Evolutionary conservation across 2,888 invertebrate species (phyloP).

Genomic region (Escarpia spicata): DNA sequence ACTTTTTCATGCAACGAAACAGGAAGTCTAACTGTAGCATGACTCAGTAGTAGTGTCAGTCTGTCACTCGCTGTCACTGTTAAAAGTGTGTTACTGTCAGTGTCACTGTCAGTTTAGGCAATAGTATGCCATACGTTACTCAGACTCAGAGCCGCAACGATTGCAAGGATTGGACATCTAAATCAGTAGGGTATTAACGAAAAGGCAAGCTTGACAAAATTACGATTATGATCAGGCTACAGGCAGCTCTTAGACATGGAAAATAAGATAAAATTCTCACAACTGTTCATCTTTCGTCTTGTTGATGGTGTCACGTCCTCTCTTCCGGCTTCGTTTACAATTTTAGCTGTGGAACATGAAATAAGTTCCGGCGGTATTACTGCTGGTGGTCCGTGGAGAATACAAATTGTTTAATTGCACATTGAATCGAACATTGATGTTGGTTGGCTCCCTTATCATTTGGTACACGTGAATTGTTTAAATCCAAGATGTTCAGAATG

Average conservation of each 20-base stretch:
- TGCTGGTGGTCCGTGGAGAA: not conserved
- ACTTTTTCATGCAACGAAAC: too few relatives aligned
- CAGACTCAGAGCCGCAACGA: not conserved
- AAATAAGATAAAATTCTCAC: not conserved
- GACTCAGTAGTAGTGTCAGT: too few relatives aligned
- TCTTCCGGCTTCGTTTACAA: conserved; percentile 7
- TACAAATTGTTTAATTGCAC: not conserved
- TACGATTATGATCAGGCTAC: not conserved
- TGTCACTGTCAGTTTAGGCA: not conserved
- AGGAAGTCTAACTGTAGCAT: too few relatives aligned
- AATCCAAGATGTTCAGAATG: too few relatives aligned
- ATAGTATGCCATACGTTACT: not conserved
- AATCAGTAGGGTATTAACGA: not conserved
- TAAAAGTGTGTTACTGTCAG: not conserved
- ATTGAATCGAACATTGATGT: too few relatives aligned
- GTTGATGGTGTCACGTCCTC: conserved; percentile 11
- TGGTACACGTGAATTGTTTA: too few relatives aligned
- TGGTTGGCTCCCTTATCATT: too few relatives aligned
- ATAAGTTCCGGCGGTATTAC: not conserved
- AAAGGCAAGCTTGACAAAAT: not conserved
- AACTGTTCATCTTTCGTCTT: not conserved
- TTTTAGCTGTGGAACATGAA: not conserved
- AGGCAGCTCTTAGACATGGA: not conserved
- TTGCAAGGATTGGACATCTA: not conserved
- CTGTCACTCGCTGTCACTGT: too few relatives aligned